These are phyloP conservation scores for Pseudocheirus occidentalis DNA, from an alignment of 2,797 vertebrate species.

Conservation along the genomic window DNA sequence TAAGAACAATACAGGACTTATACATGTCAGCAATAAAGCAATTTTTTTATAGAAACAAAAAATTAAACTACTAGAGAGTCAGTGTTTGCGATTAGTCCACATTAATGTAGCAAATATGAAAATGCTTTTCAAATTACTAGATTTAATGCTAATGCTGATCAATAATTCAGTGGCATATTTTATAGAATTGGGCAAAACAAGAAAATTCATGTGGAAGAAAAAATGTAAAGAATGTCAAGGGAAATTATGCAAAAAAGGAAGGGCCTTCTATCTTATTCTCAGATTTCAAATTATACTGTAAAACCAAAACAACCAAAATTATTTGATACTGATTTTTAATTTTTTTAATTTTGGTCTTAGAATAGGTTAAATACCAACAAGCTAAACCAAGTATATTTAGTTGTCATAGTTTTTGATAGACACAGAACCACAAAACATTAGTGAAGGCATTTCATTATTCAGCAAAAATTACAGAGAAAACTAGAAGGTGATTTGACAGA, in stretches of 20 bases:
- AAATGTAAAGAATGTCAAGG: not conserved
- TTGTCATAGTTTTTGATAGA: not conserved
- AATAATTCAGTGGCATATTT: not conserved
- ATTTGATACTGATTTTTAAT: not conserved
- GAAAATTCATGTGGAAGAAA: not conserved
- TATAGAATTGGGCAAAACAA: not conserved
- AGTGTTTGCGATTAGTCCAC: not conserved
- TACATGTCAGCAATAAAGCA: not conserved
- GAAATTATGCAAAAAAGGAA: not conserved
- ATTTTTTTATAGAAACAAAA: not conserved
- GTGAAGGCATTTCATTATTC: not conserved
- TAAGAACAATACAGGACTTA: not conserved
- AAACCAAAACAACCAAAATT: not conserved
- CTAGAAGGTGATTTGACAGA: not conserved
- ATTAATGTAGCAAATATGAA: not conserved
- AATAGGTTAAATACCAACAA: not conserved
- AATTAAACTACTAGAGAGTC: not conserved
- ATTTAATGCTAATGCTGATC: not conserved
- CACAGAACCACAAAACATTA: not conserved
- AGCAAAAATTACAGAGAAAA: not conserved
- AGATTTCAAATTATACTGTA: not conserved
- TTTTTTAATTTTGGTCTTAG: not conserved
- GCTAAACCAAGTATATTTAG: not conserved
- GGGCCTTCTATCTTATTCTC: not conserved
- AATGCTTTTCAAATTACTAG: not conserved